Evolutionary conservation across 2,113 vertebrate genomes (phyloP).

Genomic region (Alethe diademata): DNA sequence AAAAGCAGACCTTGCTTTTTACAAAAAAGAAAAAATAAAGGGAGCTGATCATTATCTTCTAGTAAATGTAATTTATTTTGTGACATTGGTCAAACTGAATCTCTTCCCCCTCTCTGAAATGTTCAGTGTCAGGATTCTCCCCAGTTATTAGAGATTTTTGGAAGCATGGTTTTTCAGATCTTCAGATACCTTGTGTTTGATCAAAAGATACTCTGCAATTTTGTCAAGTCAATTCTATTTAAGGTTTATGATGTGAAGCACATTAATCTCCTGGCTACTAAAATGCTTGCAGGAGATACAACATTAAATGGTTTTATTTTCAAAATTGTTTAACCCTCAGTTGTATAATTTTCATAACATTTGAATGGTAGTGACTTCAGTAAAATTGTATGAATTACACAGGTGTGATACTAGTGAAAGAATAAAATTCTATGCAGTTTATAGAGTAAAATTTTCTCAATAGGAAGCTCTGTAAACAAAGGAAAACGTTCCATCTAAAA

Average conservation of each 20-base stretch:
- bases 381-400: not conserved
- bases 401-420: not conserved
- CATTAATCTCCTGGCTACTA: not conserved
- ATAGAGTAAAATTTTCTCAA: not conserved
- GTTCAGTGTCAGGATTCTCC: not conserved
- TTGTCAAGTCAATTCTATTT: not conserved
- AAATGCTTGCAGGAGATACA: not conserved
- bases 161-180: not conserved
- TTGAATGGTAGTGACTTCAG: not conserved
- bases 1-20: slow-evolving; percentile 11
- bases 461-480: not conserved
- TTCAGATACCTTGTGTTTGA: not conserved
- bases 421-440: not conserved
- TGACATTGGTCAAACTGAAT: not conserved
- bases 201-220: not conserved
- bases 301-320: not conserved
- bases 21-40: not conserved
- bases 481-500: not conserved
- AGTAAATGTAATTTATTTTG: not conserved
- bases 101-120: not conserved
- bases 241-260: not conserved
- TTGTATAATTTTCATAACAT: not conserved
- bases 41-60: not conserved
- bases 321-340: not conserved
- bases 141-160: not conserved